phyloP scores from a whole-genome alignment of 1,140 invertebrate genomes.

The Drosophila biarmipes region DNA sequence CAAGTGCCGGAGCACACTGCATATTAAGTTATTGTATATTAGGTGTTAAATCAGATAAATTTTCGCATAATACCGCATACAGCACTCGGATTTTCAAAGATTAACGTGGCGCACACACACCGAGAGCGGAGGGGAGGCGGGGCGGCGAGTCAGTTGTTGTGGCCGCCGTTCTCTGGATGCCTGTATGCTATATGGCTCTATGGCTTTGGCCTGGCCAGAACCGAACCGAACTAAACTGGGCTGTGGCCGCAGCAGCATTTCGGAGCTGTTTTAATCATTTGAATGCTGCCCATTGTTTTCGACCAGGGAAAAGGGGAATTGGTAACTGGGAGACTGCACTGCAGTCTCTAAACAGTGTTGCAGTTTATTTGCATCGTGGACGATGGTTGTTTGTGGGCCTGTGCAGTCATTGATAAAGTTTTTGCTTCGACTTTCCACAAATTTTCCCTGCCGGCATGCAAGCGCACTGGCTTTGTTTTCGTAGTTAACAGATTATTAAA shows the following conservation, averaged over 20 bases:
- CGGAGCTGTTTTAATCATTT: slow-evolving; percentile 79
- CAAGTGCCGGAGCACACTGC: slow-evolving; percentile 78
- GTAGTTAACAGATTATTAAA: slow-evolving; percentile 80
- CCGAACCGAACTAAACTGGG: slow-evolving; percentile 11
- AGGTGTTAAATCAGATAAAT: slow-evolving; percentile 85
- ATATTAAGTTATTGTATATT: slow-evolving; percentile 85
- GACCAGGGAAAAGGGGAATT: neutral
- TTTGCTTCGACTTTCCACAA: slow-evolving; percentile 34
- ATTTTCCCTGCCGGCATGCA: slow-evolving; percentile 35
- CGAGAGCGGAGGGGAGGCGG: neutral
- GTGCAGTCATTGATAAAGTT: slow-evolving; percentile 69
- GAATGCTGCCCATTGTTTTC: slow-evolving; percentile 80
- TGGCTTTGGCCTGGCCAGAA: slow-evolving; percentile 27
- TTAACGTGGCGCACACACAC: slow-evolving; percentile 80
- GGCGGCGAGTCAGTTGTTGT: slow-evolving; percentile 47
- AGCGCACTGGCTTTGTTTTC: slow-evolving; percentile 41
- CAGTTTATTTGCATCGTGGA: slow-evolving; percentile 66
- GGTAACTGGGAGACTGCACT: slow-evolving; percentile 4
- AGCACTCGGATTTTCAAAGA: slow-evolving; percentile 85
- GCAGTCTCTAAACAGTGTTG: slow-evolving; percentile 67
- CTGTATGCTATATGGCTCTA: slow-evolving; percentile 7
- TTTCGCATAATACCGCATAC: slow-evolving; percentile 85
- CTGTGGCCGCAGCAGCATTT: slow-evolving; percentile 70
- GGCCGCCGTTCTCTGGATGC: slow-evolving; percentile 1
- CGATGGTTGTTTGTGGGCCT: slow-evolving; percentile 53